A percentile compares a stretch with the other conserved stretches of the same genome.
phyloP scores from a whole-genome alignment of 2,888 invertebrate species.

The Aphodius granarius region DNA sequence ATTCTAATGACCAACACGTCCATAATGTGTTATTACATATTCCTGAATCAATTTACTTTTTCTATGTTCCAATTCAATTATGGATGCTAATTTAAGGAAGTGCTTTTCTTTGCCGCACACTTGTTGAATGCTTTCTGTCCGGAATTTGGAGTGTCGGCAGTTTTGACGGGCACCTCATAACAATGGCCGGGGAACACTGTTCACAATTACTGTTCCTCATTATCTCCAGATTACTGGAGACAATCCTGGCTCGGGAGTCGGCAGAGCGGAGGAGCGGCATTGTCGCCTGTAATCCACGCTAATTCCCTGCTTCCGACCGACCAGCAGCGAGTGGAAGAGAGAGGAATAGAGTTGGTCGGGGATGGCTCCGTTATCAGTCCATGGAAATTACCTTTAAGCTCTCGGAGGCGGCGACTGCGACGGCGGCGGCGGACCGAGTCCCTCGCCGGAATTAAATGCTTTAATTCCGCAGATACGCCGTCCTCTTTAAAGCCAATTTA shows the following conservation, averaged over 20 bases:
- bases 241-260: constrained; percentile 34
- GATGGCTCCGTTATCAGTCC: constrained; percentile 27
- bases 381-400: constrained; percentile 17
- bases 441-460: background rate
- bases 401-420: background rate
- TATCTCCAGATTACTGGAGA: constrained; percentile 43
- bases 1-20: no score
- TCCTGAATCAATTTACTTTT: background rate
- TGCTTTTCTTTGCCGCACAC: background rate
- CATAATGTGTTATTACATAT: no score
- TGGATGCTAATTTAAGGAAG: background rate
- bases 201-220: constrained; percentile 42
- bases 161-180: constrained; percentile 39
- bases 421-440: background rate
- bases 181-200: constrained; percentile 36
- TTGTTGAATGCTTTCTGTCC: background rate
- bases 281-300: constrained; percentile 36
- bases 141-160: background rate
- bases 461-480: background rate
- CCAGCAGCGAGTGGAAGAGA: background rate
- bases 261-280: constrained; percentile 28
- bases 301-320: constrained; percentile 30
- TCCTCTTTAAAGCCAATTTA: background rate
- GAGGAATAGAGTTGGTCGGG: background rate
- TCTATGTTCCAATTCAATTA: background rate